Evolutionary conservation across 2,797 vertebrate species (phyloP), one percentile per base, ranked within the genome.

Genomic region (Chelonia mydas): DNA sequence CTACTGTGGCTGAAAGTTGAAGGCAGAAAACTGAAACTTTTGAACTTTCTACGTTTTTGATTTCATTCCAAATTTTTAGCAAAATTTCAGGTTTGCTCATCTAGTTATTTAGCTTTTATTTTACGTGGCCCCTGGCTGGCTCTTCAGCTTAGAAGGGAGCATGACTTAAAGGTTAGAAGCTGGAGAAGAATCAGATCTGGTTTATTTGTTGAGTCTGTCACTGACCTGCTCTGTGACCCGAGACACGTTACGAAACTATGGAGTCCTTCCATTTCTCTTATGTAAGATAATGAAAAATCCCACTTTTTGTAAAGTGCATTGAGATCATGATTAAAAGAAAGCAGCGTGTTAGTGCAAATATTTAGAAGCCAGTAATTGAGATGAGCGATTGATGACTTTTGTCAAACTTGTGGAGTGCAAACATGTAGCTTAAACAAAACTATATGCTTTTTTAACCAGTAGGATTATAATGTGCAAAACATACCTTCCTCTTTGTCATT

Each of bases 261-360:
- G 89, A 79, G 54, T 55, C 54, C 83, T 93, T 91, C 15, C 0
- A 3, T 89, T 92, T 51, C 45, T 93, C 95, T 84, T 84, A 86
- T n/a, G 23, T 57, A 95, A 19, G 74, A 87, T 93, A 85, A 81
- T 31, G 77, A 86, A 95, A 95, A 96, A 96, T 84, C 1, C 61
- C 89, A 72, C 94, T 95, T 53, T 53, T 41, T 93, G 85, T 90
- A 81, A 78, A 94, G 87, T 74, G n/a, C 61, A 92, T 96, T 96
- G 61, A n/a, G 28, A 83, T 89, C 84, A 88, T 95, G 83, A 89
- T 2, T 96, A 91, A 77, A 95, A 93, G 59, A 28, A 25, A 59
- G 21, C 27, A 57, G 51, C 21, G 19, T 53, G 51, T 37, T 84
- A 87, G 21, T 6, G 6, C 95, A 92, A 94, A 92, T 95, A 93